phyloP scores from a whole-genome alignment of 2,797 vertebrate genomes.

The Glossophaga mutica region DNA sequence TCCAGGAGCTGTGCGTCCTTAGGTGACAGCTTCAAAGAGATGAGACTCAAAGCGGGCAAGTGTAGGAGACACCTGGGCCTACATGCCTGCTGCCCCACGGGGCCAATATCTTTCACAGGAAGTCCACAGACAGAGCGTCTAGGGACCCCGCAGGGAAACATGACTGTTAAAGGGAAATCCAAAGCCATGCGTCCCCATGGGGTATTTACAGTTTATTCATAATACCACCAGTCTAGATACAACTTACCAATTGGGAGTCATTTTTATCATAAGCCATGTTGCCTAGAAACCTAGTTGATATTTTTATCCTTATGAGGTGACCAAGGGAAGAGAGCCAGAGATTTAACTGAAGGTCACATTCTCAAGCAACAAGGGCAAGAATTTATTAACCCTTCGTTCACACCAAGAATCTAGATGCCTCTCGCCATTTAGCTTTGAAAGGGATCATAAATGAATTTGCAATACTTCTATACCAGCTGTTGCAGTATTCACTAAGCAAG shows the following conservation, averaged over 20 bases:
- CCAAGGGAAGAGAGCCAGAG: background rate
- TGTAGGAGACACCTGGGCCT: background rate
- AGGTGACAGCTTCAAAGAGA: background rate
- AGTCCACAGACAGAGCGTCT: background rate
- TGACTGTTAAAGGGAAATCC: background rate
- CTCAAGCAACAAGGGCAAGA: background rate
- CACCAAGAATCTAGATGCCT: background rate
- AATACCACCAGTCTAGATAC: background rate
- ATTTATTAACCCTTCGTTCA: background rate
- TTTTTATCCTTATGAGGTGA: constrained; percentile 22
- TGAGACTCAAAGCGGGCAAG: background rate
- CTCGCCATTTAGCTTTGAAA: background rate
- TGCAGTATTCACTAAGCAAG: background rate
- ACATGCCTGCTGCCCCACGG: background rate
- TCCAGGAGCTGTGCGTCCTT: background rate
- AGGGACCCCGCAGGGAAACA: background rate
- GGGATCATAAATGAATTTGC: background rate
- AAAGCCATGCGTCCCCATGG: background rate
- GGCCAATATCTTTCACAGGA: background rate
- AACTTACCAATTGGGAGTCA: background rate
- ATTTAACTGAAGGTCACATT: constrained; percentile 3
- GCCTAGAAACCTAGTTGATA: background rate
- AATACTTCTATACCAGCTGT: background rate
- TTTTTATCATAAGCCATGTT: constrained; percentile 4
- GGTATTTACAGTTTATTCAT: background rate